A percentile compares a stretch with the other conserved stretches of the same genome.
Conservation (phyloP, 1,140 invertebrate species). For the Nylanderia fulva region DNA sequence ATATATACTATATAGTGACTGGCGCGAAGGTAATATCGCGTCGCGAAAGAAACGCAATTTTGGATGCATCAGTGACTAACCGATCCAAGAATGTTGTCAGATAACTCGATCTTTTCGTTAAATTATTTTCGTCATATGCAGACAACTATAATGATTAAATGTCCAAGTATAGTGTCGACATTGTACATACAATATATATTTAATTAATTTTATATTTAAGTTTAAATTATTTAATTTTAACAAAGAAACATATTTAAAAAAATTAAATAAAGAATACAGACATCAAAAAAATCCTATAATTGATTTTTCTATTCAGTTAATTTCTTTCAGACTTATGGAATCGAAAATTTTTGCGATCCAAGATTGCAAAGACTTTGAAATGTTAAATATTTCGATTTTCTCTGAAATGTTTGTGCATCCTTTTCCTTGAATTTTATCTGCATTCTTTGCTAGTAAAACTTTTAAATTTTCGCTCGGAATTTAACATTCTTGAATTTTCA, state of each 20-base stretch:
- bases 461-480: not conserved
- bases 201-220: no score
- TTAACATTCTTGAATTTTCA: conserved; percentile 27
- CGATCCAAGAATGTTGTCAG: conserved; percentile 23
- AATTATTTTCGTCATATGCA: conserved; percentile 7
- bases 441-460: conserved; percentile 12
- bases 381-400: not conserved
- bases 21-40: conserved; percentile 39
- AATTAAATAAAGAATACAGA: no score
- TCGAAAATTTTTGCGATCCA: not conserved
- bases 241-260: no score
- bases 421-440: conserved; percentile 23
- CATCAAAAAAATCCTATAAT: no score
- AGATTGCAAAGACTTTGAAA: not conserved
- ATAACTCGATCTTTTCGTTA: conserved; percentile 5
- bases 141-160: not conserved
- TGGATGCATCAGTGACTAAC: not conserved
- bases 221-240: no score
- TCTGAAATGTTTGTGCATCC: not conserved
- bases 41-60: conserved; percentile 37
- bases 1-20: not conserved
- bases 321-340: not conserved
- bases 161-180: no score
- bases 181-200: no score
- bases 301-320: no score